Conservation (phyloP, 1,140 invertebrate genomes). For the Triops longicaudatus region DNA sequence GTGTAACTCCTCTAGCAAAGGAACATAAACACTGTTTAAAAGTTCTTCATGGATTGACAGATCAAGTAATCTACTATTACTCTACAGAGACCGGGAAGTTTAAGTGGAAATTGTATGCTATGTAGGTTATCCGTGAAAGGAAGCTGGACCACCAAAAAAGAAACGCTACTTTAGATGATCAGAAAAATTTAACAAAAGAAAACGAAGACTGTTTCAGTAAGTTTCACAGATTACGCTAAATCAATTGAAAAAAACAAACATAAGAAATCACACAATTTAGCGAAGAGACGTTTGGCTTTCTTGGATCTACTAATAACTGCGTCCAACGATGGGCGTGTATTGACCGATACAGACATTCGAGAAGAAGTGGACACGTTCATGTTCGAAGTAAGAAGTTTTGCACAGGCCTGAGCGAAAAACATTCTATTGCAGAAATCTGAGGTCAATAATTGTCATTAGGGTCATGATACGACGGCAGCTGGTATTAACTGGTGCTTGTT, state of each 20-base stretch:
- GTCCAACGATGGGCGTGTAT: constrained; percentile 44
- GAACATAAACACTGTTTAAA: constrained; percentile 52
- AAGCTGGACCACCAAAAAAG: not conserved
- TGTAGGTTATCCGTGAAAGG: constrained; percentile 12
- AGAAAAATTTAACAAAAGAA: not conserved
- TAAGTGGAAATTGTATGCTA: too few relatives aligned
- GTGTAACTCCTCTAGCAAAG: constrained; percentile 46
- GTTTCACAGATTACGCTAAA: not conserved
- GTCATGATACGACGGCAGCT: constrained; percentile 50
- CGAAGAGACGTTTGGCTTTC: constrained; percentile 55
- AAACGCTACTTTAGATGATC: too few relatives aligned
- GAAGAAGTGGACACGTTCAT: constrained; percentile 65
- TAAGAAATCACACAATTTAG: constrained; percentile 34
- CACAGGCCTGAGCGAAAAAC: constrained; percentile 26
- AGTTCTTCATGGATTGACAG: constrained; percentile 60
- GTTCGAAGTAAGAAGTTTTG: constrained; percentile 55
- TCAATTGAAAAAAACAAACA: not conserved
- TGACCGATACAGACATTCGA: constrained; percentile 58
- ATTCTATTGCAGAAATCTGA: constrained; percentile 35
- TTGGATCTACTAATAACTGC: constrained; percentile 62
- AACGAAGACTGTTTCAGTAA: too few relatives aligned
- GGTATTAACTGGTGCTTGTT: constrained; percentile 48
- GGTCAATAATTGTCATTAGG: constrained; percentile 30
- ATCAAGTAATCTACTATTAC: constrained; percentile 44
- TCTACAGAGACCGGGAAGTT: constrained; percentile 30